Evolutionary conservation across 2,797 vertebrate genomes (phyloP).

Genomic region (Enteromius trimaculatus): DNA sequence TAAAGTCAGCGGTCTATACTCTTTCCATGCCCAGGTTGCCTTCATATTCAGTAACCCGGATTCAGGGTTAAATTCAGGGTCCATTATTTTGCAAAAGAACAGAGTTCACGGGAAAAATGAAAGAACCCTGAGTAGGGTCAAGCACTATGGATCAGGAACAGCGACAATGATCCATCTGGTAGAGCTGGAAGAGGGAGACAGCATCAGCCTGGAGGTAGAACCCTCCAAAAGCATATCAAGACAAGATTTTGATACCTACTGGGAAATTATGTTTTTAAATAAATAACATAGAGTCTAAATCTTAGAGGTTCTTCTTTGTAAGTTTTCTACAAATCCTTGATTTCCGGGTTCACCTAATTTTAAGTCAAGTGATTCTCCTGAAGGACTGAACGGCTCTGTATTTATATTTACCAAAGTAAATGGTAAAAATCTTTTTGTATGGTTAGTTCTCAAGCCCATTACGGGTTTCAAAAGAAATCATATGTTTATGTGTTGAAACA

Average conservation of each 20-base stretch:
- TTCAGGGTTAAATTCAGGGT: fast-evolving
- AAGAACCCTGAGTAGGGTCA: slow-evolving; percentile 45
- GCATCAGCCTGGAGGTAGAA: slow-evolving; percentile 57
- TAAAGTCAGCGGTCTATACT: background rate
- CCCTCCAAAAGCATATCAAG: fast-evolving
- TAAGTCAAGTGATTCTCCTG: background rate
- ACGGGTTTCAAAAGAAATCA: background rate
- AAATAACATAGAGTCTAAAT: background rate
- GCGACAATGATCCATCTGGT: slow-evolving; percentile 66
- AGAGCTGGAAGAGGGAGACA: slow-evolving; percentile 26
- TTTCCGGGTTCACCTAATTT: background rate
- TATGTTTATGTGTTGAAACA: background rate
- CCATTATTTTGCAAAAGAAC: slow-evolving; percentile 45
- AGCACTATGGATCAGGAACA: background rate
- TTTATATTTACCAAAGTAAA: slow-evolving; percentile 26
- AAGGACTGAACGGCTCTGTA: background rate
- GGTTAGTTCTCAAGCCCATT: slow-evolving; percentile 36
- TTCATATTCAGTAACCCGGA: fast-evolving
- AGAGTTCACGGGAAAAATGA: fast-evolving
- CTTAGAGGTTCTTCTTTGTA: background rate
- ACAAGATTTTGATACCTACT: slow-evolving; percentile 53
- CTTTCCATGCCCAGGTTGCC: slow-evolving; percentile 12
- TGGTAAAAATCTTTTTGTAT: background rate
- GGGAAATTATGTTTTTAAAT: slow-evolving; percentile 68
- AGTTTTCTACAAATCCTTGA: background rate